Conservation (phyloP, 2,113 vertebrate genomes). For the Malaclemys terrapin region DNA sequence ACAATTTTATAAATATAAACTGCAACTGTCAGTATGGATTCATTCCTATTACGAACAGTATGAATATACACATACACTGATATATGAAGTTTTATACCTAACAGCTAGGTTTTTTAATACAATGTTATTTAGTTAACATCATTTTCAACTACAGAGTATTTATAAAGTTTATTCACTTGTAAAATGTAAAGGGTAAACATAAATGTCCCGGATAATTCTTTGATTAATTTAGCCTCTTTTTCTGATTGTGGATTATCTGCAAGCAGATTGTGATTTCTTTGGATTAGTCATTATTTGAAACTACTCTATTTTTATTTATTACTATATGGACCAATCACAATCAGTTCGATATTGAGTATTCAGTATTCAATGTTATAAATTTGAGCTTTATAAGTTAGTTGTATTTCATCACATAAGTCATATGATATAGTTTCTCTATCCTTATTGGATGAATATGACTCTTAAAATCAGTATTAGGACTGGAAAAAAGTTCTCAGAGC, state of each 20-base stretch:
- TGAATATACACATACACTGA: not conserved
- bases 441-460: rapidly evolving
- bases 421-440: not conserved
- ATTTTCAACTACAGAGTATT: not conserved
- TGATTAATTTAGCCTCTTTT: not conserved
- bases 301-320: not conserved
- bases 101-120: not conserved
- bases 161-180: not conserved
- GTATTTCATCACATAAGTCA: not conserved
- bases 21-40: not conserved
- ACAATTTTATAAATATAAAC: not conserved
- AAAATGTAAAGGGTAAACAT: not conserved
- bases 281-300: not conserved
- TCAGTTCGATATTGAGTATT: not conserved
- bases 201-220: not conserved
- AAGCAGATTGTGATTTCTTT: not conserved
- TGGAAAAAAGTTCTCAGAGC: constrained; percentile 6
- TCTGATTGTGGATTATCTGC: not conserved
- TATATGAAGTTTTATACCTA: not conserved
- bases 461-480: not conserved
- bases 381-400: not conserved
- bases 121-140: not conserved
- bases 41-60: not conserved
- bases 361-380: not conserved
- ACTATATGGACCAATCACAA: not conserved